Evolutionary conservation across 2,888 invertebrate species (phyloP).

Genomic region (Augochlorella aurata): DNA sequence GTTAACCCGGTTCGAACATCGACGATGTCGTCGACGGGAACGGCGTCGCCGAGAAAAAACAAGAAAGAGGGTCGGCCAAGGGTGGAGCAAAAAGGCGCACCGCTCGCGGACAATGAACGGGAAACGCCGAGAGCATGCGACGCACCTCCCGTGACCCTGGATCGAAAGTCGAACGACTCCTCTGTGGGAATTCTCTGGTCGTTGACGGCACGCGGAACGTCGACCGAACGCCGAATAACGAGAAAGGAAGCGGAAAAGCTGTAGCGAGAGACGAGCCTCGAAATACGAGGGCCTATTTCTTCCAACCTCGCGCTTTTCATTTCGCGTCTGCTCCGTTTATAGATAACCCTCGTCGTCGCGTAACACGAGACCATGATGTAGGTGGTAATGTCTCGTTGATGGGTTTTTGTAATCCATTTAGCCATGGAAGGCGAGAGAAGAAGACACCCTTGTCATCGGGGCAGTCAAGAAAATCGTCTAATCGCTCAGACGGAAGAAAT

Average conservation of each 20-base stretch:
- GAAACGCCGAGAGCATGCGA: conserved; percentile 16
- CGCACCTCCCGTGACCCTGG: conserved; percentile 35
- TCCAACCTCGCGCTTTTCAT: neutral
- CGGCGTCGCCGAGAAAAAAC: neutral
- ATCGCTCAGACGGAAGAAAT: neutral
- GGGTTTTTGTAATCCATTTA: neutral
- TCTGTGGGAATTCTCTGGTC: conserved; percentile 32
- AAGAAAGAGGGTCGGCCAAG: neutral
- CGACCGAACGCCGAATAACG: neutral
- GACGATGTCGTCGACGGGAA: conserved; percentile 18
- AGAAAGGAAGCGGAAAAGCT: neutral
- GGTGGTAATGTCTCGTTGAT: neutral
- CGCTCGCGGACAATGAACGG: conserved; percentile 35
- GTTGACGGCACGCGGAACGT: neutral
- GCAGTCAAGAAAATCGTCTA: neutral
- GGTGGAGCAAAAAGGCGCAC: conserved; percentile 7
- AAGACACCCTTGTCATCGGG: neutral
- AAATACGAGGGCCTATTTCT: neutral
- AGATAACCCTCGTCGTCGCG: neutral
- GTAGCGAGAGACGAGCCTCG: neutral
- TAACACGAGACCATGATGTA: neutral
- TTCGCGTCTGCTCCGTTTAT: neutral
- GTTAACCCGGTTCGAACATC: conserved; percentile 52
- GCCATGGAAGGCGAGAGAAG: neutral
- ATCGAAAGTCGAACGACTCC: conserved; percentile 22